Evolutionary conservation across 2,888 invertebrate species (phyloP), one percentile per base, ranked within the genome.

Genomic region (Trilocha varians): DNA sequence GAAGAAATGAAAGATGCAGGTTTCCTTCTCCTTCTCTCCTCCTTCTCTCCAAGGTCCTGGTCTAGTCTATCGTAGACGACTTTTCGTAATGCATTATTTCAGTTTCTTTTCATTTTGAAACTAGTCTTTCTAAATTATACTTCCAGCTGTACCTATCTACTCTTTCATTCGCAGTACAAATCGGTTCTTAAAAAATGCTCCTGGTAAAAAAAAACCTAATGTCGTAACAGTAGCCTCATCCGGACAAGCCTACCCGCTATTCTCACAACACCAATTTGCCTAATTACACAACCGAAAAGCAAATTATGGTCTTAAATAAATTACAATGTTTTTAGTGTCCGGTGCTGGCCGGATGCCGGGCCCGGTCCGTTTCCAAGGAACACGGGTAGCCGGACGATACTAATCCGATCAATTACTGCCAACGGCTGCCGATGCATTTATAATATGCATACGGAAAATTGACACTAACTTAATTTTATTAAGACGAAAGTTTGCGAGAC

Each of bases 371-470:
- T 57, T 62, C 69, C 62, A 60, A 64, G 66, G 67, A 78, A 78
- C 69, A 77, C 78, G 73, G 78, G 82, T 80, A 82, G 80, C 78
- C 52, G 57, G 74, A 68, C 70, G 69, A 71, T 74, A 78, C 69
- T 70, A 70, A 78, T 75, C 69, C 65, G 50, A 57, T 64, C 73
- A 73, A 80, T 77, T 74, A 68, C 67, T 53, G 62, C 70, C 55
- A 51, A 43, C 56, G 54, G 57, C 45, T 53, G 52, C 52, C 39
- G 49, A 44, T 57, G 61, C 55, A 41, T 44, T 40, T 47, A 48
- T 60, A 64, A 65, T 66, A 59, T 59, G 52, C 45, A 16, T 41
- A 41, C 44, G 46, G 46, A 37, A 25, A 25, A 25, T 25, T 25
- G 11, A 5, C 25, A 2, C 8, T 5, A 9, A 11, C 11, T 25